Evolutionary conservation across 2,888 invertebrate species (phyloP), one percentile per base, ranked within the genome.

Genomic region (Troides oblongomaculatus): DNA sequence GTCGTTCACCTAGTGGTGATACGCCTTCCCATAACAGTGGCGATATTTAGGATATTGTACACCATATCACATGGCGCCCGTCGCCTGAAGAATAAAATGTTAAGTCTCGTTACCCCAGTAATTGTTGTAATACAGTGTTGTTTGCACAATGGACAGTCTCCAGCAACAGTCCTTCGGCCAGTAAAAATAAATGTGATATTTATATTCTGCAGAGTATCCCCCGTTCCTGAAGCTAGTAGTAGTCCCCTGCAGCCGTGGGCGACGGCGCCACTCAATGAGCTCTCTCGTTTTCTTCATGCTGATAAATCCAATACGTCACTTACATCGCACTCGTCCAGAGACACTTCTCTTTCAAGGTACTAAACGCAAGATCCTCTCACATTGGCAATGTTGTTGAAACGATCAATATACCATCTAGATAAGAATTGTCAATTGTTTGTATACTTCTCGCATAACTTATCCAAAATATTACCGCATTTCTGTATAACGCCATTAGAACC

Each of bases 221-320:
- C 88, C 23, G 83, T 84, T 1, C 77, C 79, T 0, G 84, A 85
- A 57, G 66, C 83, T 3, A 85, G 85, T 21, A 91, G 89, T 21
- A 91, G 89, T 70, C 92, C 91, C 0, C 76, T 92, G 62, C 86
- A 90, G 74, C 92, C 85, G 0, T 92, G 92, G 92, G 92, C 92
- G 10, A 92, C 92, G 1, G 91, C 91, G 0, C 83, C 89, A 0
- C 78, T 92, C 23, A 88, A 90, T 0, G 79, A 86, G 6, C 79
- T 92, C 8, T 91, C 91, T 0, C 82, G 84, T 3, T 79, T 92
- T 59, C 88, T 92, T 46, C 80, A 89, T 18, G 84, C 89, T 0
- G 89, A 89, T 68, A 84, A 80, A 0, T 88, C 90, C 1, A 86
- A 87, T 0, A 78, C 83, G 1, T 90, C 91, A 0, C 77, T 85